A percentile compares a stretch with the other conserved stretches of the same genome.
Conservation (phyloP, 2,113 vertebrate genomes). For the Cacatua alba region DNA sequence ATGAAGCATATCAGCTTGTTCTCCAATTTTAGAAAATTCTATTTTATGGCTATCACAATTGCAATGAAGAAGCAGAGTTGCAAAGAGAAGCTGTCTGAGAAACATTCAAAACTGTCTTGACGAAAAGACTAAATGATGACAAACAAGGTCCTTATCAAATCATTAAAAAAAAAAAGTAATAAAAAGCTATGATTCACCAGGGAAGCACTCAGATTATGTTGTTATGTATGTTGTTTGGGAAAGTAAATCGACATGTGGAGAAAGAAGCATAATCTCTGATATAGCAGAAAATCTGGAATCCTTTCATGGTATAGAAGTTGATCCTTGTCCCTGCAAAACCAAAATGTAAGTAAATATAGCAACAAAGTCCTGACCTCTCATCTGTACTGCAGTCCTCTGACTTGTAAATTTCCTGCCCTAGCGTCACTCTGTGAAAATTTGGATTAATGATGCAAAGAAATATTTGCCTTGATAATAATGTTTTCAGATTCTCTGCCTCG, state of each 20-base stretch:
- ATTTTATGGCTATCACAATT: conserved; percentile 40
- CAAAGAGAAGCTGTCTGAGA: conserved; percentile 12
- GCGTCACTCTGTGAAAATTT: not conserved
- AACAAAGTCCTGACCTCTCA: not conserved
- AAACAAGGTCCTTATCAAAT: conserved; percentile 36
- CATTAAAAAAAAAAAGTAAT: not conserved
- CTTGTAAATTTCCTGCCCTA: not conserved
- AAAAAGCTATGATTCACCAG: not conserved
- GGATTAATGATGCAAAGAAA: not conserved
- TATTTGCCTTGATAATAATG: not conserved
- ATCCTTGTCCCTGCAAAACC: not conserved
- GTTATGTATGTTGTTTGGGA: not conserved
- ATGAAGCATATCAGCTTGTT: conserved; percentile 53
- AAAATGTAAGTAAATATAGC: not conserved
- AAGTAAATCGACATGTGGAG: not conserved
- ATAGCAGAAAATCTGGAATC: not conserved
- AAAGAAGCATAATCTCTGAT: conserved; percentile 11
- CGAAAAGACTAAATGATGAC: conserved; percentile 22
- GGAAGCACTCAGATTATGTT: not conserved
- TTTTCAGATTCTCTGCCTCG: not conserved
- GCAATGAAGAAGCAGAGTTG: not conserved
- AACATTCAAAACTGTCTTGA: not conserved
- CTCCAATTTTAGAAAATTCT: conserved; percentile 60
- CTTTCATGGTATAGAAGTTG: not conserved
- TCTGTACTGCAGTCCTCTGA: not conserved